Evolutionary conservation across 2,888 invertebrate species (phyloP).

Genomic region (Temnothorax rugatulus): DNA sequence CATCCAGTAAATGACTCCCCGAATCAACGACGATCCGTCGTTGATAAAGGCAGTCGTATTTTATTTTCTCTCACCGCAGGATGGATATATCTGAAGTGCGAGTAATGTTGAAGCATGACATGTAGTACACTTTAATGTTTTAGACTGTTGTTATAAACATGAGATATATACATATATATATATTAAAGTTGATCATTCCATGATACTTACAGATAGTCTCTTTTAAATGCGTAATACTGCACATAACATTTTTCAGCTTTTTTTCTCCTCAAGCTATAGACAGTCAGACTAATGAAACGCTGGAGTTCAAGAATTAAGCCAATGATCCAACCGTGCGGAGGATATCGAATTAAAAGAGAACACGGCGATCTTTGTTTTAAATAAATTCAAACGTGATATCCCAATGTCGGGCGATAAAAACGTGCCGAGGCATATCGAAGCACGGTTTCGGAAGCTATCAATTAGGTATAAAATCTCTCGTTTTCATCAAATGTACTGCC

Average conservation of each 20-base stretch:
- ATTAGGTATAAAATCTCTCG: conserved; percentile 17
- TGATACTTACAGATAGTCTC: conserved; percentile 42
- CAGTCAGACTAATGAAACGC: conserved; percentile 76
- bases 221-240: conserved; percentile 72
- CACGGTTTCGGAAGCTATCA: conserved; percentile 6
- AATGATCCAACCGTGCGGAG: conserved; percentile 62
- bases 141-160: conserved; percentile 55
- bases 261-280: conserved; percentile 83
- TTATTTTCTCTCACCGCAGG: conserved; percentile 13
- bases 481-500: conserved; percentile 1
- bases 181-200: conserved; percentile 54
- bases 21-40: not conserved
- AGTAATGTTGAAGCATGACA: conserved; percentile 57
- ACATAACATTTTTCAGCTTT: conserved; percentile 84
- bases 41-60: not conserved
- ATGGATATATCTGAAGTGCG: conserved; percentile 68
- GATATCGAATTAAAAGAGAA: conserved; percentile 46
- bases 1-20: conserved; percentile 72
- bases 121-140: conserved; percentile 64
- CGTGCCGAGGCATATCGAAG: not conserved
- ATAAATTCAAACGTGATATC: conserved; percentile 36
- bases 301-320: conserved; percentile 81
- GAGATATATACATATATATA: conserved; percentile 37
- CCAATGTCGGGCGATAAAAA: conserved; percentile 13
- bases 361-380: conserved; percentile 17